Evolutionary conservation across 37 sponge, comb jelly and placozoan species (phyloP).

Genomic region (Theonella swinhoei): DNA sequence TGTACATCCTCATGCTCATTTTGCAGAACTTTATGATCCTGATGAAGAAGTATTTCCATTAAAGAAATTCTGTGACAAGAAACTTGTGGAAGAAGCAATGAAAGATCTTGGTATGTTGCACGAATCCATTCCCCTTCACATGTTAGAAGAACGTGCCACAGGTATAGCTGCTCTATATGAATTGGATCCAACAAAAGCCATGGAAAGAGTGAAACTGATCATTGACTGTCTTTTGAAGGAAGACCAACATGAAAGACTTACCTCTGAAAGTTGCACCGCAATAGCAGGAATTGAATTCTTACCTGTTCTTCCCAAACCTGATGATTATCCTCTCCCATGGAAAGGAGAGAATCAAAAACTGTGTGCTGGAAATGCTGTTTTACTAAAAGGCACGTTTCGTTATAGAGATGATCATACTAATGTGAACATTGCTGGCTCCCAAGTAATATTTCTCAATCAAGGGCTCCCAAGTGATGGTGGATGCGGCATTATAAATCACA

Average conservation of each 20-base stretch:
- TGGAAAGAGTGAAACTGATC: slow-evolving; percentile 19
- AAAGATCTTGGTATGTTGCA: slow-evolving; percentile 35
- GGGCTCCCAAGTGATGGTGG: background rate
- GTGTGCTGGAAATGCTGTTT: background rate
- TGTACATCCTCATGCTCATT: slow-evolving; percentile 24
- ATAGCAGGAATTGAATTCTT: slow-evolving; percentile 2
- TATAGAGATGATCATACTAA: background rate
- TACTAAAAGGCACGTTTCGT: slow-evolving; percentile 6
- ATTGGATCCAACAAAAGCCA: background rate
- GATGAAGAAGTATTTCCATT: slow-evolving; percentile 49
- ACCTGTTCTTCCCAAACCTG: slow-evolving; percentile 41
- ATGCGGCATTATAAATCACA: slow-evolving; percentile 3
- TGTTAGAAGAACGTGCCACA: slow-evolving; percentile 28
- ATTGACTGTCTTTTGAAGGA: slow-evolving; percentile 3
- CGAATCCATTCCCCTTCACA: slow-evolving; percentile 23
- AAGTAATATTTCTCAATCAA: slow-evolving; percentile 10
- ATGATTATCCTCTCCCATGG: slow-evolving; percentile 33
- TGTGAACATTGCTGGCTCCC: slow-evolving; percentile 20
- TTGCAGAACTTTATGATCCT: slow-evolving; percentile 35
- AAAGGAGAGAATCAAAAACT: background rate
- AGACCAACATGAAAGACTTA: background rate
- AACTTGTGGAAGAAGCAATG: slow-evolving; percentile 7
- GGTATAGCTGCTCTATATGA: slow-evolving; percentile 7
- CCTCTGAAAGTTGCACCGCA: background rate
- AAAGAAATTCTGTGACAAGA: background rate